Base-by-base conservation (phyloP, 1,140 invertebrate species). In the Elymnias hypermnestra region DNA sequence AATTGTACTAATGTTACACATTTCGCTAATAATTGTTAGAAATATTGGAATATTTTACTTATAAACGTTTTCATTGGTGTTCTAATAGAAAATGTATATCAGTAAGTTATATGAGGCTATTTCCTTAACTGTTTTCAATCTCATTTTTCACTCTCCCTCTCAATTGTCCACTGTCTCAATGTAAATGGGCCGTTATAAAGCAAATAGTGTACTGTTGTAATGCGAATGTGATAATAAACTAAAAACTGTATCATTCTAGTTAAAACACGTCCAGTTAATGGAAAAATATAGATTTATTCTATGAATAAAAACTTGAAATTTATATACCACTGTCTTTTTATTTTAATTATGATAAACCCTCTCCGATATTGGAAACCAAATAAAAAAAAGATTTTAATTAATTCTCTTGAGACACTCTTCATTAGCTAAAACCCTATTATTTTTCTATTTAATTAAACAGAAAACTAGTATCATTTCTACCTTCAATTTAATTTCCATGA, bases 261-360 rank as follows among this genome's bases (percentile, higher is more conserved):
- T 43, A n/a, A 35, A 47, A 37, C 25, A 43, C 41, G 37, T 56
- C 45, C 44, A 57, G 28, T 57, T 10, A 41, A 39, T 62, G 54
- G 39, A 51, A 12, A 41, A 7, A 45, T 46, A 45, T 12, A 15
- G 74, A 83, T 83, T 83, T 83, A 83, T 83, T 83, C 69, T 79
- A 69, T 72, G 73, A 82, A 82, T 82, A 82, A 78, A 81, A 53
- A 48, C n/a, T 26, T 45, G 31, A 36, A 12, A 41, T 55, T 45
- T 50, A 9, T 42, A 51, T 37, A 21, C 10, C 2, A 26, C 15
- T 41, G 15, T 25, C 12, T 53, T 33, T 45, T 41, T 18, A 14
- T 38, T 15, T 42, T 13, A 5, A n/a, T 5, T n/a, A n/a, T n/a
- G n/a, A n/a, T n/a, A n/a, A n/a, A n/a, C n/a, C n/a, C n/a, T n/a